phyloP scores from a whole-genome alignment of 2,888 invertebrate species.

The Gnatocerus cornutus region DNA sequence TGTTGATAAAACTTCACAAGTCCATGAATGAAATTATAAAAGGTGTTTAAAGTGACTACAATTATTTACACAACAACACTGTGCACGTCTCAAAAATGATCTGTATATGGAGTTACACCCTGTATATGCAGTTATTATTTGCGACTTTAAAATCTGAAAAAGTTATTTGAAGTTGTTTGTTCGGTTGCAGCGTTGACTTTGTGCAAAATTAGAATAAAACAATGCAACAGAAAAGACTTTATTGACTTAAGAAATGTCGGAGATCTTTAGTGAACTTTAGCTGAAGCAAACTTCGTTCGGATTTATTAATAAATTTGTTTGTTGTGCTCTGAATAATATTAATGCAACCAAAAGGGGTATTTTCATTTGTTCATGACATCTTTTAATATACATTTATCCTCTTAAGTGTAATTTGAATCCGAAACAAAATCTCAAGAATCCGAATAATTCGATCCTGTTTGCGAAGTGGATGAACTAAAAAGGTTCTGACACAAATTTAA shows the following conservation, averaged over 20 bases:
- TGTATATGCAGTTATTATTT: no score
- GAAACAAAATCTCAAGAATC: constrained; percentile 17
- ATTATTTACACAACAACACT: no score
- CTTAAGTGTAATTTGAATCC: constrained; percentile 10
- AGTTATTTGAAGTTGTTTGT: background rate
- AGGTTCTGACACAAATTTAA: constrained; percentile 22
- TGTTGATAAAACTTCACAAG: no score
- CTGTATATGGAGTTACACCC: no score
- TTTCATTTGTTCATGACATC: background rate
- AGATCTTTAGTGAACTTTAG: background rate
- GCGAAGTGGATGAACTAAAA: constrained; percentile 5
- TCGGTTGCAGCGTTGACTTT: background rate
- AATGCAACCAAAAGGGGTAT: constrained; percentile 7
- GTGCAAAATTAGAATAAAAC: constrained; percentile 1
- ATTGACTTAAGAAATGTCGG: background rate
- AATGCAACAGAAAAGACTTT: constrained; percentile 1
- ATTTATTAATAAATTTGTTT: constrained; percentile 16
- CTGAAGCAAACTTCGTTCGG: background rate
- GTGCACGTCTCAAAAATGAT: no score
- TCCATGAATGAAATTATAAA: no score
- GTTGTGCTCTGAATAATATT: background rate
- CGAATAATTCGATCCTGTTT: constrained; percentile 22
- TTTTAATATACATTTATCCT: constrained; percentile 8
- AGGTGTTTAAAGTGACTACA: no score
- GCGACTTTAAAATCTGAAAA: no score